Base-by-base conservation (phyloP, 2,113 vertebrate species). In the Cettia cetti region DNA sequence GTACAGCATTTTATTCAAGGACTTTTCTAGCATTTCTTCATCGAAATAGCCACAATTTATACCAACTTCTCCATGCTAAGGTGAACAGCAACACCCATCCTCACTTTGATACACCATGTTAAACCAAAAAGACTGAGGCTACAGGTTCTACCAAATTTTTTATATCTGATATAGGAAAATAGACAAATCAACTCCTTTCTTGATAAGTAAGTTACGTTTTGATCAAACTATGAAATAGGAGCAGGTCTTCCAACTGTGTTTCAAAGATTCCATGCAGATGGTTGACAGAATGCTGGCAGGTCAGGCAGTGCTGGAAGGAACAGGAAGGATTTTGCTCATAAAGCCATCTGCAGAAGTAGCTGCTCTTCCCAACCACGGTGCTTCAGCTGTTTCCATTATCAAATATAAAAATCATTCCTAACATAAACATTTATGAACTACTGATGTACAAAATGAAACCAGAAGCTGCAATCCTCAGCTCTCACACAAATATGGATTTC, bases 11-110 rank as follows among this genome's bases (percentile, higher is more conserved):
- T 96, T 77, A 92, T 52, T 86, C 64, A 86, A 83, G 86, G 90
- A 95, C 86, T 95, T 82, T 89, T 92, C 87, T 33, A 95, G 79
- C 82, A 68, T 82, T 93, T 96, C 88, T 96, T 84, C 68, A 65
- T 37, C 82, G 86, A 49, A 86, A 95, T 0, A 92, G 53, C 3
- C 71, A 74, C 33, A 35, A 83, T 68, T 86, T 40, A 6, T 19
- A 81, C 39, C 42, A 69, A 26, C 49, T 63, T 60, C 54, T 64
- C 37, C 68, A 93, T 28, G 44, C 66, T 85, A n/a, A 60, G 45
- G 33, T 39, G 64, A 47, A 77, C 64, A 13, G 35, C 15, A 50
- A 42, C 12, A 42, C 15, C 40, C 52, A 56, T 27, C 30, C 47
- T 76, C n/a, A n/a, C 44, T 75, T 37, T 7, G 44, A 65, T 27